These are phyloP conservation scores for Neoaliturus tenellus DNA, from an alignment of 2,888 invertebrate species.

Conservation along the genomic window DNA sequence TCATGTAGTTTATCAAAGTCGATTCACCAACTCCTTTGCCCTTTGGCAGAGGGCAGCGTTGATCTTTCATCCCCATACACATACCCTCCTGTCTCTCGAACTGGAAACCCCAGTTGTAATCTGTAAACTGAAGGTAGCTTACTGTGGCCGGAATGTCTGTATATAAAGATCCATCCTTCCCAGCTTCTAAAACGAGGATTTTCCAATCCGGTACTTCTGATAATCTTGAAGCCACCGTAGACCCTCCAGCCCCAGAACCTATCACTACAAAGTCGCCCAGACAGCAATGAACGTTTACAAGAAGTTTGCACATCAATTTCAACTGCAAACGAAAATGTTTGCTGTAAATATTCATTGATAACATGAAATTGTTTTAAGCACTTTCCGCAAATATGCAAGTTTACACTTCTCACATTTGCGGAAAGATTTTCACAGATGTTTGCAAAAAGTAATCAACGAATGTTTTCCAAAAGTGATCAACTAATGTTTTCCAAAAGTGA, in stretches of 20 bases:
- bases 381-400: no score
- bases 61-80: slow-evolving; percentile 73
- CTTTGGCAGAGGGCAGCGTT: slow-evolving; percentile 66
- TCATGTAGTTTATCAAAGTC: slow-evolving; percentile 71
- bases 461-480: no score
- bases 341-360: no score
- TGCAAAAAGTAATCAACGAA: no score
- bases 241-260: slow-evolving; percentile 7
- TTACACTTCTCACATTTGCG: no score
- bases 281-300: no score
- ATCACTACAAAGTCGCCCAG: slow-evolving; percentile 16
- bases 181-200: slow-evolving; percentile 81
- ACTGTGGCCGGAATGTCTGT: slow-evolving; percentile 77
- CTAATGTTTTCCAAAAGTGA: no score
- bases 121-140: slow-evolving; percentile 76
- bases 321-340: no score
- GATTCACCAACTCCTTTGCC: slow-evolving; percentile 69
- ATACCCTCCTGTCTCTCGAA: slow-evolving; percentile 79
- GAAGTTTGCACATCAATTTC: no score
- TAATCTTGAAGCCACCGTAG: not conserved
- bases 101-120: slow-evolving; percentile 83
- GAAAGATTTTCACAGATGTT: no score
- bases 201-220: slow-evolving; percentile 22
- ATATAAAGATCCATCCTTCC: slow-evolving; percentile 74
- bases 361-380: no score